A percentile compares a stretch with the other conserved stretches of the same genome.
Conservation (phyloP, 2,113 vertebrate genomes). For the Motacilla alba region DNA sequence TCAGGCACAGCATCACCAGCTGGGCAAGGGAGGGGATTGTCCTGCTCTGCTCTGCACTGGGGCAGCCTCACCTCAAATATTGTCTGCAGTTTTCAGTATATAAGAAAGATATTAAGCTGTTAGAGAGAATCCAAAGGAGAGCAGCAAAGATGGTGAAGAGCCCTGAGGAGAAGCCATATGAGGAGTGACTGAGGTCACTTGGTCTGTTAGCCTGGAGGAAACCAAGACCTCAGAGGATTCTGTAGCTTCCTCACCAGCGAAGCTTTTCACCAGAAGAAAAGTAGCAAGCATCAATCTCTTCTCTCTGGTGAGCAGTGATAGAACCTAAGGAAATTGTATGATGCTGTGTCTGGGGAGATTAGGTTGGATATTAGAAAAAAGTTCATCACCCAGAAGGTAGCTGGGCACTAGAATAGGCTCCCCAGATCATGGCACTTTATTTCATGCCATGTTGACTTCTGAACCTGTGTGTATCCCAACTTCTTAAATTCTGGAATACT, state of each 20-base stretch:
- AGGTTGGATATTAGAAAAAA: neutral
- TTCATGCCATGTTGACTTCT: neutral
- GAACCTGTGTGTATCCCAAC: neutral
- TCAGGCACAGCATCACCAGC: neutral
- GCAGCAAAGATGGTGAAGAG: neutral
- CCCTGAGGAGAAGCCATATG: neutral
- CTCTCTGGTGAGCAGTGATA: neutral
- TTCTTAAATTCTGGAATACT: neutral
- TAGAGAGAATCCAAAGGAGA: neutral
- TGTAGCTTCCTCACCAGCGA: neutral
- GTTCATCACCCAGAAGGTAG: neutral
- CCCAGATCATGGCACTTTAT: neutral
- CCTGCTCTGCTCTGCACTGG: neutral
- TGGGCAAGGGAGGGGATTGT: accelerated
- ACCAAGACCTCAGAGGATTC: neutral
- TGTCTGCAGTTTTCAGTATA: neutral
- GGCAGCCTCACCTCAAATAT: accelerated
- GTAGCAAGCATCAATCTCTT: neutral
- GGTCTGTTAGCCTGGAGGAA: neutral
- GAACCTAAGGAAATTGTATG: neutral
- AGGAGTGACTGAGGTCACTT: neutral
- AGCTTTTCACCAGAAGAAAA: neutral
- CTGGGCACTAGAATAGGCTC: neutral
- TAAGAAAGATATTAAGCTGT: neutral
- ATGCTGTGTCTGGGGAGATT: neutral